Percentiles rank a stretch among this genome's conserved stretches.
These are phyloP conservation scores for Thermophis baileyi DNA, from an alignment of 2,113 vertebrate genomes.

Conservation along the genomic window DNA sequence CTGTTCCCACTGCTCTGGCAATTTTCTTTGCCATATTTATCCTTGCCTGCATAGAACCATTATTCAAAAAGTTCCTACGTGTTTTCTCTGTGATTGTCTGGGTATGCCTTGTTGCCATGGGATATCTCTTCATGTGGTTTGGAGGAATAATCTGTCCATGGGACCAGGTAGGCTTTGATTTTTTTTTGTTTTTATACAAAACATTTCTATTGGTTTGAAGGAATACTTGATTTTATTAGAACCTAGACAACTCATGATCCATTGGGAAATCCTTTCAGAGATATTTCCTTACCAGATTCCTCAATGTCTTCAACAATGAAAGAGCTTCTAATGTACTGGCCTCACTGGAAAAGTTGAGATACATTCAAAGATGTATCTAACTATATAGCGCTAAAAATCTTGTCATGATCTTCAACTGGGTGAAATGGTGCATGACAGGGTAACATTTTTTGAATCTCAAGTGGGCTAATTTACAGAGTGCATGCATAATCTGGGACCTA, in stretches of 20 bases:
- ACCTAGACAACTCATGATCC: neutral
- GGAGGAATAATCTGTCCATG: conserved; percentile 93
- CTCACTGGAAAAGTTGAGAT: neutral
- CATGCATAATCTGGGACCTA: neutral
- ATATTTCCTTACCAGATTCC: neutral
- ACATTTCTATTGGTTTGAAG: neutral
- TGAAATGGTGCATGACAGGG: neutral
- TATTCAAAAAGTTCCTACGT: conserved; percentile 94
- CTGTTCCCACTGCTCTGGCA: conserved; percentile 91
- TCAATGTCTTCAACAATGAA: neutral
- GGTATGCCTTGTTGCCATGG: conserved; percentile 93
- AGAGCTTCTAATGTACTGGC: neutral
- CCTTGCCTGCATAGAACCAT: conserved; percentile 92
- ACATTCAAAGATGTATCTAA: neutral
- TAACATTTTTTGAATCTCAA: neutral
- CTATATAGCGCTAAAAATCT: neutral
- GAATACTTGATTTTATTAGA: neutral
- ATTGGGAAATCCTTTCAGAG: neutral
- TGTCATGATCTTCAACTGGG: neutral
- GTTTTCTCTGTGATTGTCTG: conserved; percentile 94
- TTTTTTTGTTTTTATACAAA: conserved; percentile 2
- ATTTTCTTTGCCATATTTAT: conserved; percentile 96
- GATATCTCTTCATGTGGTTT: conserved; percentile 97
- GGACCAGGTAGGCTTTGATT: conserved; percentile 87
- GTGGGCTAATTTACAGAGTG: neutral